Evolutionary conservation across 2,113 vertebrate species (phyloP), one percentile per base, ranked within the genome.

Genomic region (Triplophysa tibetana): DNA sequence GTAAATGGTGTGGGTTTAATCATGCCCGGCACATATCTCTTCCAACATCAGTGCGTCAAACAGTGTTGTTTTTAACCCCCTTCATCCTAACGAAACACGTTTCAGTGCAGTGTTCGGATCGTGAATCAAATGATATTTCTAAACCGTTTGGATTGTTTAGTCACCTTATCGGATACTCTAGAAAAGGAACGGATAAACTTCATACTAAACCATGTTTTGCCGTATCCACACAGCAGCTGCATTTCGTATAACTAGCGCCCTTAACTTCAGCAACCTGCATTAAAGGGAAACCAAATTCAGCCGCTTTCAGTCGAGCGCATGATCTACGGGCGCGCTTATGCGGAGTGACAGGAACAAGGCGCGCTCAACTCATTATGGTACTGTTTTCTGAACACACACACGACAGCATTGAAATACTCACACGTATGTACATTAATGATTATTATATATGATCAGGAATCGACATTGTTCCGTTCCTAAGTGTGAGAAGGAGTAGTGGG

Each of bases 271-370:
- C 62, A 43, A 78, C 50, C 58, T 60, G 67, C 64, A 65, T 80
- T 61, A 79, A 69, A 58, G 19, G 58, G 54, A 80, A 81, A 77
- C 63, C 77, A 83, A 83, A 72, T 45, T 45, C 64, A 70, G 68
- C 48, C 77, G 65, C 70, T 83, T 83, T 82, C 24, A 19, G 74
- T 52, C 63, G 33, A 23, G 52, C 33, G 48, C 14, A 73, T 85
- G 83, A 86, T 85, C 38, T 41, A 75, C 69, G 67, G 75, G 60
- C 85, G 41, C 74, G 76, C 84, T 86, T 41, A 81, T 38, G 79
- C 64, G 79, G 54, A 80, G 74, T 84, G 84, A 89, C 87, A 84
- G 77, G 81, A 84, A 58, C 83, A 86, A 66, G 75, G 38, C 24
- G 60, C 70, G 50, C 65, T 75, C 38, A 63, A 61, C 74, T 80